Base-by-base conservation (phyloP, 2,113 vertebrate genomes). In the Xyrauchen texanus region DNA sequence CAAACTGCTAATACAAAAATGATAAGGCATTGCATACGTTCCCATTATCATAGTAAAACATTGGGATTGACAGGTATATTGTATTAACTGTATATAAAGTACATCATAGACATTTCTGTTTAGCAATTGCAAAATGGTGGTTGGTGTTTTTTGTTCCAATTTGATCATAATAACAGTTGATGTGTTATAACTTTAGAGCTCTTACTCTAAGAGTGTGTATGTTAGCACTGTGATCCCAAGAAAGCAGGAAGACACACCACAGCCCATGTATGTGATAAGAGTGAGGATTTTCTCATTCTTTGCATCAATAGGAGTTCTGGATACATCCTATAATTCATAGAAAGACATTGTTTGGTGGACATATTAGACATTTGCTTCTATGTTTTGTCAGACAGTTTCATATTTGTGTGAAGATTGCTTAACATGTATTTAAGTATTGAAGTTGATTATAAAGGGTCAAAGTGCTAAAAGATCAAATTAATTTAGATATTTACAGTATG, bases 201-300 rank as follows among this genome's bases (percentile, higher is more conserved):
- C 95, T 97, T 90, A 98, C 96, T 93, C 91, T 64, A 96, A 94
- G 66, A 86, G 87, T 21, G 93, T 87, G 78, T 98, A 95, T 0
- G 91, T 95, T 88, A 95, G 88, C 70, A 96, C 81, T 0, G 91
- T 93, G 85, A 96, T 58, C 64, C 93, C 95, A 86, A 97, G 83
- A 88, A 97, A 98, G 73, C 96, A 53, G 3, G 95, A 95, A 2
- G 96, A 95, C 15, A 94, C 82, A 60, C 94, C 96, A 88, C 95
- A 98, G 47, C 96, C 94, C 0, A 87, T 78, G 15, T 95, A 94
- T 15, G 93, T 95, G 86, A 97, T 88, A 63, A 96, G 81, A 58
- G 94, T 94, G 84, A 98, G 89, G 82, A 93, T 86, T 55, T 53
- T 81, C 53, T 94, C 90, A 11, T 96, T 87, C 2, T 67, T 68